Conservation (phyloP, 2,888 invertebrate genomes). For the Thereva nobilitata region DNA sequence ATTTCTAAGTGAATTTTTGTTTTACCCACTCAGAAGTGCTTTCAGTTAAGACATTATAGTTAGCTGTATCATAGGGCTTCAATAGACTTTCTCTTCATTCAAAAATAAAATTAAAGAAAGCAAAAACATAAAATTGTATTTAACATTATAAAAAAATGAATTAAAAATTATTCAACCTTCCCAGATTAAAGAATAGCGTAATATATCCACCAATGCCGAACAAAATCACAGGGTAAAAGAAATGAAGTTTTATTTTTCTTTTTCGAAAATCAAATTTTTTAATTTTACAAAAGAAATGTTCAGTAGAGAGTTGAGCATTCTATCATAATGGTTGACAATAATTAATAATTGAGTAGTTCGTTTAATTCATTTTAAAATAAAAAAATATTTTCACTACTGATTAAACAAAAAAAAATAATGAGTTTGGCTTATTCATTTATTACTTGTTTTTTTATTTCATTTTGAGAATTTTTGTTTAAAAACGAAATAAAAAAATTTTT, state of each 20-base stretch:
- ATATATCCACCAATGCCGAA: constrained; percentile 58
- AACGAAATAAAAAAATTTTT: no score
- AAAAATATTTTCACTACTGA: constrained; percentile 2
- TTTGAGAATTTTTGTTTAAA: no score
- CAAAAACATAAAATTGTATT: constrained; percentile 15
- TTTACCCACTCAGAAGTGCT: no score
- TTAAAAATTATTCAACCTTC: constrained; percentile 31
- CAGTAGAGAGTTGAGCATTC: no score
- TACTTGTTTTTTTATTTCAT: no score
- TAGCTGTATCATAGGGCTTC: no score
- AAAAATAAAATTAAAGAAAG: constrained; percentile 9
- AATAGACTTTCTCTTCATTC: neutral
- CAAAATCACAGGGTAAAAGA: constrained; percentile 59
- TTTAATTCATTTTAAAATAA: constrained; percentile 9
- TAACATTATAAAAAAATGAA: constrained; percentile 25
- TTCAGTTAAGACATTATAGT: no score
- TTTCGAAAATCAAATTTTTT: no score
- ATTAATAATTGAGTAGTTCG: neutral
- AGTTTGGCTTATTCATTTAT: no score
- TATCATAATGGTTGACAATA: no score
- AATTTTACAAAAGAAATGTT: no score
- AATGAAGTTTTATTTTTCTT: constrained; percentile 11
- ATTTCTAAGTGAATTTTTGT: no score
- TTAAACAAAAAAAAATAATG: constrained; percentile 1
- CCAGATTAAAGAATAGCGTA: constrained; percentile 49